These are phyloP conservation scores for Trichopoda pennipes DNA, from an alignment of 2,888 invertebrate genomes.

Conservation along the genomic window DNA sequence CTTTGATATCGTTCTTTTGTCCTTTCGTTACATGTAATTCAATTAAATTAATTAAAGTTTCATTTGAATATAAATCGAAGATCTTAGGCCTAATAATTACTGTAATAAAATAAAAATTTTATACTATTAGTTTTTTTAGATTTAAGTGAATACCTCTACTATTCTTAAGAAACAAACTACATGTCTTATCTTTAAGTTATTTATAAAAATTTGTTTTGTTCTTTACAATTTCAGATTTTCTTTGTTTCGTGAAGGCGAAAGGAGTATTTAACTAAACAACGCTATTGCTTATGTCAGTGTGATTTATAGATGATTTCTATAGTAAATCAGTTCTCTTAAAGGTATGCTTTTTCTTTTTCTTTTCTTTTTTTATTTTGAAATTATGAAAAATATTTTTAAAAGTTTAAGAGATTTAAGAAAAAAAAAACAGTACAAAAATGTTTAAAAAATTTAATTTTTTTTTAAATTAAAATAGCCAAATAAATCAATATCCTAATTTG, in stretches of 20 bases:
- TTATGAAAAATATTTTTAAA: constrained; percentile 5
- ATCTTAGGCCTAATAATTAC: too few relatives aligned
- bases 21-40: too few relatives aligned
- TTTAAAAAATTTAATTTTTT: constrained; percentile 15
- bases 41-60: too few relatives aligned
- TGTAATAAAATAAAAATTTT: too few relatives aligned
- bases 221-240: constrained; percentile 57
- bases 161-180: neutral
- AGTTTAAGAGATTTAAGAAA: neutral
- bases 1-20: too few relatives aligned
- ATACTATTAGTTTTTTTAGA: too few relatives aligned
- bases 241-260: constrained; percentile 42
- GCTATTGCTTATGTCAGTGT: constrained; percentile 38
- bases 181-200: constrained; percentile 22
- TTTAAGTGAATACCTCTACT: constrained; percentile 20
- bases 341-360: constrained; percentile 52
- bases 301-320: constrained; percentile 56
- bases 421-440: neutral
- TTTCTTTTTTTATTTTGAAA: neutral
- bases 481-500: too few relatives aligned
- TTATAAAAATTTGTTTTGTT: constrained; percentile 30
- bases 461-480: constrained; percentile 9
- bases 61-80: too few relatives aligned
- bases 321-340: constrained; percentile 57
- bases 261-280: constrained; percentile 21